Evolutionary conservation across 1,140 invertebrate genomes (phyloP).

Genomic region (Wasmannia auropunctata): DNA sequence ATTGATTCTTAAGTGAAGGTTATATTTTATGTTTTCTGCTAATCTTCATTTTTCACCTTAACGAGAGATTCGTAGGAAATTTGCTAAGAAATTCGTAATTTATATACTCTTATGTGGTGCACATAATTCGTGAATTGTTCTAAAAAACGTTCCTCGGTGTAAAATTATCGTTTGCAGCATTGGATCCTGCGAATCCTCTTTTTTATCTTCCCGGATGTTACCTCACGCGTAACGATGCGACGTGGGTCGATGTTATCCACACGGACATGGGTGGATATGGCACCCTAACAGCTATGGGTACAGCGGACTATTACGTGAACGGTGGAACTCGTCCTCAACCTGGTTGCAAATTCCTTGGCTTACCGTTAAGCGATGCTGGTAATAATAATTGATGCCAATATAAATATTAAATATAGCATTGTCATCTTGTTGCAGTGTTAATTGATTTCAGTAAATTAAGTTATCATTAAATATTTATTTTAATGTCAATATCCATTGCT

Average conservation of each 20-base stretch:
- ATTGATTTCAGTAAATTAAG: neutral
- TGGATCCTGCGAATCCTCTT: slow-evolving; percentile 85
- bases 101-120: neutral
- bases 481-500: neutral
- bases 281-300: slow-evolving; percentile 81
- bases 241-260: slow-evolving; percentile 88
- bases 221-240: slow-evolving; percentile 84
- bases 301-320: slow-evolving; percentile 90
- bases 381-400: slow-evolving; percentile 13
- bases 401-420: neutral
- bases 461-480: neutral
- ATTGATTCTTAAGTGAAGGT: neutral
- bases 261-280: slow-evolving; percentile 86
- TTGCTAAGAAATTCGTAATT: neutral
- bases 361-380: neutral
- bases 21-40: neutral
- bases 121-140: neutral
- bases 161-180: slow-evolving; percentile 73
- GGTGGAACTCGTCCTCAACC: slow-evolving; percentile 87
- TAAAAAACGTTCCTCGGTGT: neutral
- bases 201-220: slow-evolving; percentile 86
- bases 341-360: slow-evolving; percentile 84
- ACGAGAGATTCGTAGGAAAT: neutral
- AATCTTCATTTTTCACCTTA: neutral
- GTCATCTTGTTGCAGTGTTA: neutral